A percentile compares a stretch with the other conserved stretches of the same genome.
Conservation (phyloP, 2,888 invertebrate genomes). For the Acanthosepion esculentum region DNA sequence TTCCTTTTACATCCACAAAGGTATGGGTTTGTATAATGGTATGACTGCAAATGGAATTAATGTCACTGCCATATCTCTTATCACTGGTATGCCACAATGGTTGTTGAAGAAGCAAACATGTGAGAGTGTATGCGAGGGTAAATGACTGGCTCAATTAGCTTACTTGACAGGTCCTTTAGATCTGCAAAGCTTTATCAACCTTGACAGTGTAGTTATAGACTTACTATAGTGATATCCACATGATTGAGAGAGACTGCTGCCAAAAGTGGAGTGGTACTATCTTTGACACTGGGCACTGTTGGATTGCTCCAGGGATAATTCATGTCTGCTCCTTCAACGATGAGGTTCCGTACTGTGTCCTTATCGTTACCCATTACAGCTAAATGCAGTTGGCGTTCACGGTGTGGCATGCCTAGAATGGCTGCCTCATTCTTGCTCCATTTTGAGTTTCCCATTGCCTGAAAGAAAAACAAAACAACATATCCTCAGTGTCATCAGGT, state of each 20-base stretch:
- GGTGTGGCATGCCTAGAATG: conserved; percentile 72
- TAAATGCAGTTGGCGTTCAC: conserved; percentile 74
- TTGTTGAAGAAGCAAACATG: too few relatives aligned
- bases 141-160: too few relatives aligned
- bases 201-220: background rate
- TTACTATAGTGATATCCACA: conserved; percentile 74
- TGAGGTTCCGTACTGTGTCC: conserved; percentile 68
- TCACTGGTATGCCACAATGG: too few relatives aligned
- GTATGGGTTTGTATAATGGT: too few relatives aligned
- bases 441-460: conserved; percentile 71
- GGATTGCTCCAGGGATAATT: conserved; percentile 76
- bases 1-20: too few relatives aligned
- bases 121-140: too few relatives aligned
- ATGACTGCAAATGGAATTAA: too few relatives aligned
- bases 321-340: conserved; percentile 72
- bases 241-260: conserved; percentile 76
- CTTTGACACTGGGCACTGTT: conserved; percentile 75
- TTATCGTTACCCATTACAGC: conserved; percentile 75
- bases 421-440: conserved; percentile 67
- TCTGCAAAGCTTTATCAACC: too few relatives aligned
- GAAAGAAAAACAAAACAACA: background rate
- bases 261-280: conserved; percentile 75
- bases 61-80: too few relatives aligned
- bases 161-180: too few relatives aligned
- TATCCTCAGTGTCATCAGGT: background rate